Evolutionary conservation across 2,888 invertebrate species (phyloP).

Genomic region (Trachelus troglodyta): DNA sequence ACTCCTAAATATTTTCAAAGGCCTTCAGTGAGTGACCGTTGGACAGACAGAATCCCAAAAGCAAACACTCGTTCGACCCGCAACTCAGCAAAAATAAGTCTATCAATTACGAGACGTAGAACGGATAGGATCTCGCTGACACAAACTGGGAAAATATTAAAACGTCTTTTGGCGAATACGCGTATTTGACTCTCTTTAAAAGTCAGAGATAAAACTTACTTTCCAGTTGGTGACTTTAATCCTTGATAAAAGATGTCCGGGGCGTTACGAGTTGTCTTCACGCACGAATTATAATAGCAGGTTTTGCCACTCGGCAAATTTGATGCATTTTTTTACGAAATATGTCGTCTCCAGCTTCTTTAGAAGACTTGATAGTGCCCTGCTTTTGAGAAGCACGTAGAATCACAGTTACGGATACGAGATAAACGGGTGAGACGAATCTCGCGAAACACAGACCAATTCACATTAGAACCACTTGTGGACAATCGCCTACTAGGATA

Average conservation of each 20-base stretch:
- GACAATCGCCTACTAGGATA: neutral
- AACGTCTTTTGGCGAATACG: neutral
- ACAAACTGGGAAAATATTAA: neutral
- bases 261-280: neutral
- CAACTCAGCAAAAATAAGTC: neutral
- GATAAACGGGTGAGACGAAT: slow-evolving; percentile 37
- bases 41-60: neutral
- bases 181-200: neutral
- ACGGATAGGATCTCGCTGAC: neutral
- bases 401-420: slow-evolving; percentile 24
- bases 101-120: neutral
- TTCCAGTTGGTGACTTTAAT: neutral
- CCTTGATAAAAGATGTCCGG: neutral
- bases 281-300: neutral
- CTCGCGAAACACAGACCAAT: slow-evolving; percentile 39
- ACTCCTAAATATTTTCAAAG: neutral
- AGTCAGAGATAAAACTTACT: neutral
- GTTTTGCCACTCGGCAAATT: slow-evolving; percentile 2
- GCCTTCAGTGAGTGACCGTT: neutral
- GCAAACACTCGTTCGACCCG: neutral
- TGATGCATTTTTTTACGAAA: neutral
- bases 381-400: slow-evolving; percentile 4
- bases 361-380: neutral
- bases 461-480: slow-evolving; percentile 43
- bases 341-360: neutral